These are phyloP conservation scores for Sinella curviseta DNA, from an alignment of 1,140 invertebrate species.

Conservation along the genomic window DNA sequence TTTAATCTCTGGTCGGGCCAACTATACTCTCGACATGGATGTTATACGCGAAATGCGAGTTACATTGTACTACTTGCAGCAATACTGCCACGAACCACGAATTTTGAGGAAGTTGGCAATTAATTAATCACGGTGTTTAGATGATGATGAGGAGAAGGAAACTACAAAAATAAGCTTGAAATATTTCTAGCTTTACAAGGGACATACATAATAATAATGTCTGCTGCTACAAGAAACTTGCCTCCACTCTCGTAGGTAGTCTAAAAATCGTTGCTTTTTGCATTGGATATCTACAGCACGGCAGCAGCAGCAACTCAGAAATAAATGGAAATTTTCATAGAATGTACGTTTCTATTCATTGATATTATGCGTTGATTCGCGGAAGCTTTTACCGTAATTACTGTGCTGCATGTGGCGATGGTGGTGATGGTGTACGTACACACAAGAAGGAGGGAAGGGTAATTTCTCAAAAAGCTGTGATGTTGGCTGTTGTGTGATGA, in stretches of 20 bases:
- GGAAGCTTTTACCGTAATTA: conserved; percentile 27
- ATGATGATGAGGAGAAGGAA: background rate
- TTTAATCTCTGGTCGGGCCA: background rate
- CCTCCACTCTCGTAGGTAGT: too few species aligned
- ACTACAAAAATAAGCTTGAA: background rate
- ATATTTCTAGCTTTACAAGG: background rate
- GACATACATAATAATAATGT: background rate
- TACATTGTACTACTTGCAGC: too few species aligned
- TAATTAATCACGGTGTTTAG: conserved; percentile 1
- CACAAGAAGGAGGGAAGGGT: conserved; percentile 3
- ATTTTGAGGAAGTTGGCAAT: background rate
- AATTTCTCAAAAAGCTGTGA: conserved; percentile 16
- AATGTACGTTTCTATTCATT: background rate
- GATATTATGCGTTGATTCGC: conserved; percentile 3
- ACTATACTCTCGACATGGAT: too few species aligned
- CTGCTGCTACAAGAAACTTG: too few species aligned
- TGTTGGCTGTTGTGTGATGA: background rate
- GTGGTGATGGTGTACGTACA: conserved; percentile 9
- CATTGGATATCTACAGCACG: background rate
- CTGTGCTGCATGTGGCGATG: background rate
- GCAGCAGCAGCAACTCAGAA: too few species aligned
- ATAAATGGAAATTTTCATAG: background rate
- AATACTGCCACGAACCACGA: too few species aligned
- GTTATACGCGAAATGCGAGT: too few species aligned
- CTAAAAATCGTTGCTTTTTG: too few species aligned